phyloP scores from a whole-genome alignment of 2,113 vertebrate species.

The Indicator maculatus region DNA sequence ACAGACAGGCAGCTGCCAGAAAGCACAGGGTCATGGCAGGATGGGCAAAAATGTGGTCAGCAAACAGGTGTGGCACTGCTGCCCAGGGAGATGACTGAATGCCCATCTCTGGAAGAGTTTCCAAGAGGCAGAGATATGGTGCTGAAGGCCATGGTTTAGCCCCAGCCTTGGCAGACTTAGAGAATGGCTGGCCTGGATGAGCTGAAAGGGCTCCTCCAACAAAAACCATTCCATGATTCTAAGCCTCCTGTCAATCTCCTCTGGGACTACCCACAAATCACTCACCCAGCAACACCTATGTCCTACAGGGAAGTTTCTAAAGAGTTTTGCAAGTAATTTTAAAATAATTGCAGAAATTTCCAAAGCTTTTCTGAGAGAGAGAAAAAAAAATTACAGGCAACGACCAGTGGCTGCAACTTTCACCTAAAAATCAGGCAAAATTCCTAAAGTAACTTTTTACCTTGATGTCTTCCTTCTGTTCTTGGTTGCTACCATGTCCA shows the following conservation, averaged over 20 bases:
- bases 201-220: too few relatives aligned
- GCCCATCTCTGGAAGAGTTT: too few relatives aligned
- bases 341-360: not conserved
- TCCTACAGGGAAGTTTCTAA: not conserved
- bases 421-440: not conserved
- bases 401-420: not conserved
- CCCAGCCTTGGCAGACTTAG: too few relatives aligned
- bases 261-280: not conserved
- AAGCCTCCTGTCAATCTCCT: not conserved
- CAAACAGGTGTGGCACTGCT: not conserved
- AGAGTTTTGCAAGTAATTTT: not conserved
- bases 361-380: not conserved
- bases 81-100: too few relatives aligned
- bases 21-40: not conserved
- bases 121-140: too few relatives aligned
- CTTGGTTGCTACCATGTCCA: not conserved
- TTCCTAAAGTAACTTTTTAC: not conserved
- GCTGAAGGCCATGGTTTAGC: too few relatives aligned
- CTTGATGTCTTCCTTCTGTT: not conserved
- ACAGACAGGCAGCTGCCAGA: not conserved
- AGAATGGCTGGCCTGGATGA: too few relatives aligned
- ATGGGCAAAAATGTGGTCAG: not conserved
- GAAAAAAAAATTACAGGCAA: not conserved
- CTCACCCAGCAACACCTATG: not conserved
- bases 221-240: too few relatives aligned